Percentiles rank a stretch among this genome's conserved stretches.
phyloP scores from a whole-genome alignment of 2,797 vertebrate genomes.

The Hyperoplus immaculatus region DNA sequence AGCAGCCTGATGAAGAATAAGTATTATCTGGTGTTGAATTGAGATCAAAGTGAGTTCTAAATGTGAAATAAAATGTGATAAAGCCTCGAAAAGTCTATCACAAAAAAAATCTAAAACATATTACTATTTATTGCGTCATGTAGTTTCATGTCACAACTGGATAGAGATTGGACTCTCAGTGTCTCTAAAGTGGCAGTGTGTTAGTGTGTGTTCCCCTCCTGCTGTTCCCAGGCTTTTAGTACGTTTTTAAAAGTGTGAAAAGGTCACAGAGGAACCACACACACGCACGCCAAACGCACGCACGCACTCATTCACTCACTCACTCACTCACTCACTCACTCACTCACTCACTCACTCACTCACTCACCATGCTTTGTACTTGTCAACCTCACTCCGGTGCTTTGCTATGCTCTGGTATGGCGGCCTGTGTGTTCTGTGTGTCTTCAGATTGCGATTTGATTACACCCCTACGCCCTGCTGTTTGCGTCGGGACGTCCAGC shows the following conservation, averaged over 20 bases:
- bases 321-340: too few species aligned
- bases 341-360: too few species aligned
- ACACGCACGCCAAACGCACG: too few species aligned
- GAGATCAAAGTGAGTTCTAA: not conserved
- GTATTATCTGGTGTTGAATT: not conserved
- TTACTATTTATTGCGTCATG: constrained; percentile 26
- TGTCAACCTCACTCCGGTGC: too few species aligned
- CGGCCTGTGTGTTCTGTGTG: constrained; percentile 5
- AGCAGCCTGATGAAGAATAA: too few species aligned
- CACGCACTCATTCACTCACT: too few species aligned
- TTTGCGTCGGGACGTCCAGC: constrained; percentile 36
- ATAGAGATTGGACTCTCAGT: not conserved
- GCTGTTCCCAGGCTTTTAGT: constrained; percentile 9
- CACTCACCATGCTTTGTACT: too few species aligned
- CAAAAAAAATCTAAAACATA: not conserved
- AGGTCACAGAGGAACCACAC: not conserved
- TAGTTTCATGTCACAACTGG: not conserved
- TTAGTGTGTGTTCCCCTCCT: constrained; percentile 1
- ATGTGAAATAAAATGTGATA: not conserved
- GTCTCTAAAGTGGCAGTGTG: constrained; percentile 12
- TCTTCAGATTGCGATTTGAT: constrained; percentile 30
- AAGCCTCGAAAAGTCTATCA: not conserved
- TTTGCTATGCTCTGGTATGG: not conserved
- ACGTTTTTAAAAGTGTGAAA: constrained; percentile 35
- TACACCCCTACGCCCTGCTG: constrained; percentile 24